phyloP scores from a whole-genome alignment of 2,888 invertebrate species.

The Caradrina clavipalpis region DNA sequence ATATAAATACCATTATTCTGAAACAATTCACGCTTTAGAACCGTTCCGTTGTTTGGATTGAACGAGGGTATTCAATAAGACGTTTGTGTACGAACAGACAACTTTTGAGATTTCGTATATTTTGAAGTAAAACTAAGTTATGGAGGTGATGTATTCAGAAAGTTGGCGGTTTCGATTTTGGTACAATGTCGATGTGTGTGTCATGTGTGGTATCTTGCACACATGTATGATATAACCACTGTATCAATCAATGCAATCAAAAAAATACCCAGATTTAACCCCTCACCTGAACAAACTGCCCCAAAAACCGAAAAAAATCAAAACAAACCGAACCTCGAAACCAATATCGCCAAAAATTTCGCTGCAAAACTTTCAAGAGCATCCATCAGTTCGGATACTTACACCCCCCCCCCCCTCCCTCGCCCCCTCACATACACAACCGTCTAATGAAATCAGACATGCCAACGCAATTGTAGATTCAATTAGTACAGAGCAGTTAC shows the following conservation, averaged over 20 bases:
- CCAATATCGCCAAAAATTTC: slow-evolving; percentile 71
- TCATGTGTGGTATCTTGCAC: not conserved
- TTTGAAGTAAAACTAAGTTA: slow-evolving; percentile 57
- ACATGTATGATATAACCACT: not conserved
- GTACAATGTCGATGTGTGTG: slow-evolving; percentile 10
- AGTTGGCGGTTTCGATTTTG: slow-evolving; percentile 46
- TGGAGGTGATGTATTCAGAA: slow-evolving; percentile 59
- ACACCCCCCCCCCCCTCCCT: slow-evolving; percentile 68
- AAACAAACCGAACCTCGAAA: slow-evolving; percentile 53
- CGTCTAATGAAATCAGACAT: slow-evolving; percentile 89
- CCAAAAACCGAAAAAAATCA: slow-evolving; percentile 13
- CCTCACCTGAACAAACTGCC: slow-evolving; percentile 12
- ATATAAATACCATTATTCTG: slow-evolving; percentile 90
- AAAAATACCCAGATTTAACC: slow-evolving; percentile 10
- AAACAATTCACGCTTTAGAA: slow-evolving; percentile 87
- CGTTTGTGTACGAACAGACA: slow-evolving; percentile 58
- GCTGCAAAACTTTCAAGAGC: slow-evolving; percentile 68
- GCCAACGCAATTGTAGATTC: slow-evolving; percentile 89
- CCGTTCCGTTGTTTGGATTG: slow-evolving; percentile 78
- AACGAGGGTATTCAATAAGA: slow-evolving; percentile 65
- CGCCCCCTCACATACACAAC: slow-evolving; percentile 75
- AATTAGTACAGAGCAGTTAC: slow-evolving; percentile 90
- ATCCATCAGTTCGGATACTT: slow-evolving; percentile 66
- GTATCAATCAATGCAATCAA: not conserved
- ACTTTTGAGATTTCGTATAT: slow-evolving; percentile 65